A percentile compares a stretch with the other conserved stretches of the same genome.
Evolutionary conservation across 2,113 vertebrate species (phyloP).

Genomic region (Gymnarchus niloticus): DNA sequence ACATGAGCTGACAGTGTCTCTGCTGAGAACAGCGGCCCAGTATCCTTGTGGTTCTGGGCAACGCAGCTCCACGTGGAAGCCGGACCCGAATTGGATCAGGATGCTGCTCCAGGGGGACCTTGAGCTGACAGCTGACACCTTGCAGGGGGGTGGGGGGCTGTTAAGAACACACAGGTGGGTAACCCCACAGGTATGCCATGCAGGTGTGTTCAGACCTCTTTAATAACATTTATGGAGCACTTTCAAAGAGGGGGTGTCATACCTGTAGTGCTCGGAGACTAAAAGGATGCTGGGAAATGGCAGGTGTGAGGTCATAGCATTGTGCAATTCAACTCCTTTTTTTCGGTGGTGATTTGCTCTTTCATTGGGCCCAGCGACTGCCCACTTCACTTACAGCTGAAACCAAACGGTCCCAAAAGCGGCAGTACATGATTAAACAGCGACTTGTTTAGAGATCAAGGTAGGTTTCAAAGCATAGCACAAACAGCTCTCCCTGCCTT

Average conservation of each 20-base stretch:
- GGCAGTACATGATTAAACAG: neutral
- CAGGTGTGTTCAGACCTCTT: constrained; percentile 38
- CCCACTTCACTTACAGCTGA: neutral
- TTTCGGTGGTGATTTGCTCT: neutral
- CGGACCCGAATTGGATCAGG: neutral
- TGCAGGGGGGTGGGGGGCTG: neutral
- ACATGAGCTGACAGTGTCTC: neutral
- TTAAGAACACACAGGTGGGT: neutral
- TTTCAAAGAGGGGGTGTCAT: constrained; percentile 27
- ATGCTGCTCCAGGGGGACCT: neutral
- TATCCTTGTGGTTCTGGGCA: neutral
- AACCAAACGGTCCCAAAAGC: neutral
- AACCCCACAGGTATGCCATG: constrained; percentile 30
- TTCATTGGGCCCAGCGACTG: neutral
- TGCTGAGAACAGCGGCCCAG: too few species aligned
- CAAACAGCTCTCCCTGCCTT: neutral
- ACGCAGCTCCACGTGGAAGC: neutral
- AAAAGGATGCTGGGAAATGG: constrained; percentile 36
- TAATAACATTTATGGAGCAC: constrained; percentile 39
- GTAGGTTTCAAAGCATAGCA: constrained; percentile 7
- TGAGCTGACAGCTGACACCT: neutral
- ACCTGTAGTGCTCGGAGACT: constrained; percentile 51
- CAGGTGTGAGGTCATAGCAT: neutral
- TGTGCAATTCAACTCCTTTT: neutral
- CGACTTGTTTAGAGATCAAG: neutral